These are phyloP conservation scores for Dendroctonus valens DNA, from an alignment of 1,140 invertebrate species.

Conservation along the genomic window DNA sequence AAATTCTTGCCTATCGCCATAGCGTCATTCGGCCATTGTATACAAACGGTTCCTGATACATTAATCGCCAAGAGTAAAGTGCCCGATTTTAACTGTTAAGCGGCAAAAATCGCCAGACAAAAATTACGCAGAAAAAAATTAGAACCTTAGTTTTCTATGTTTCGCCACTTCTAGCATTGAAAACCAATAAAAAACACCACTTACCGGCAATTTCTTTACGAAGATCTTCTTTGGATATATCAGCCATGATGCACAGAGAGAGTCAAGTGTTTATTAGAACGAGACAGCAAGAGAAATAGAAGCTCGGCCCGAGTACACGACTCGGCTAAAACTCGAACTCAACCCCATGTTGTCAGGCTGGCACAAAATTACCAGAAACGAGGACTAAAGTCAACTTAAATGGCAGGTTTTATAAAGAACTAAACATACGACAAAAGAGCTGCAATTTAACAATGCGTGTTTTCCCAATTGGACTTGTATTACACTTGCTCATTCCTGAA, in stretches of 20 bases:
- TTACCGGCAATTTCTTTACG: slow-evolving; percentile 71
- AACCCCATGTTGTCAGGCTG: too few species aligned
- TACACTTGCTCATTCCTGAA: too few species aligned
- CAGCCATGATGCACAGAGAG: slow-evolving; percentile 57
- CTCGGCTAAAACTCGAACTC: neutral
- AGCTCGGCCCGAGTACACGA: slow-evolving; percentile 19
- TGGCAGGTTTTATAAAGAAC: too few species aligned
- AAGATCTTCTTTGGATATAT: slow-evolving; percentile 66
- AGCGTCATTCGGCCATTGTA: slow-evolving; percentile 52
- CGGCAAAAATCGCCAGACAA: slow-evolving; percentile 40
- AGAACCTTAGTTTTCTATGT: slow-evolving; percentile 40
- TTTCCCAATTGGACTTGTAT: too few species aligned
- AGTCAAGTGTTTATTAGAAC: slow-evolving; percentile 31
- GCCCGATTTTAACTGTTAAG: slow-evolving; percentile 51
- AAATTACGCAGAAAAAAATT: slow-evolving; percentile 47
- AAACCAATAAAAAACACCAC: slow-evolving; percentile 50
- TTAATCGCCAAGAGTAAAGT: slow-evolving; percentile 54
- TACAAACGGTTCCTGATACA: slow-evolving; percentile 39
- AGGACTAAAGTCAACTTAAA: too few species aligned
- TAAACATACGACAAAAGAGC: too few species aligned
- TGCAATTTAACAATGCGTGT: too few species aligned
- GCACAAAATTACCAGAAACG: too few species aligned
- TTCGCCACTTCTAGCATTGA: slow-evolving; percentile 19
- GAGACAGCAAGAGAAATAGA: slow-evolving; percentile 41
- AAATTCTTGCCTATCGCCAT: slow-evolving; percentile 36